Percentiles rank a stretch among this genome's conserved stretches.
Conservation (phyloP, 2,797 vertebrate genomes). For the Falco peregrinus region DNA sequence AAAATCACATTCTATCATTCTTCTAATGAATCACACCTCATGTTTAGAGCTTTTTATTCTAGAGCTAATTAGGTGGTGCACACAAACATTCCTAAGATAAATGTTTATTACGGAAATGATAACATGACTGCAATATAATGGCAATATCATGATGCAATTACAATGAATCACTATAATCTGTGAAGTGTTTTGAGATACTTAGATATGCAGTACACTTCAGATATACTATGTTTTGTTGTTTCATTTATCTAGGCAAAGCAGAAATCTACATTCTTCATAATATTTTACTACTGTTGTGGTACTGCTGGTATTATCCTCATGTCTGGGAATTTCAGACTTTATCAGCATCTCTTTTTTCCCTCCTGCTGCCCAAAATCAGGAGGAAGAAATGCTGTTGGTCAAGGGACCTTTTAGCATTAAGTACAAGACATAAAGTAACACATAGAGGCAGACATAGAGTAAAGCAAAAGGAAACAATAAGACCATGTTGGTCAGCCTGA, state of each 20-base stretch:
- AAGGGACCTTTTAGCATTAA: not conserved
- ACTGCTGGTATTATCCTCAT: not conserved
- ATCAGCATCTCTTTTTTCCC: not conserved
- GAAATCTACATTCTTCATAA: not conserved
- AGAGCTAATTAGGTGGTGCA: conserved; percentile 51
- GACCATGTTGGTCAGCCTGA: not conserved
- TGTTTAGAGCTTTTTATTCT: conserved; percentile 42
- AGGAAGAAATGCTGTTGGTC: not conserved
- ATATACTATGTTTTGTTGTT: not conserved
- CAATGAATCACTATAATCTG: conserved; percentile 51
- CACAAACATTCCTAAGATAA: conserved; percentile 55
- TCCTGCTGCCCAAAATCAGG: not conserved
- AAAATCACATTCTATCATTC: conserved; percentile 55
- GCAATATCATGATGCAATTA: conserved; percentile 61
- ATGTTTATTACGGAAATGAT: conserved; percentile 63
- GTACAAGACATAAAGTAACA: not conserved
- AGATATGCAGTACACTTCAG: conserved; percentile 27
- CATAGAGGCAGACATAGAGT: not conserved
- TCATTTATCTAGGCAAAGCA: not conserved
- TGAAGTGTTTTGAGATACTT: conserved; percentile 37
- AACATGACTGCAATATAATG: conserved; percentile 62
- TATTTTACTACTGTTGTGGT: not conserved
- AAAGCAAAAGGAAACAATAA: not conserved
- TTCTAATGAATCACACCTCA: conserved; percentile 60
- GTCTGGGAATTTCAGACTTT: not conserved